These are phyloP conservation scores for Drosophila conformis DNA, from an alignment of 2,888 invertebrate genomes.

Conservation along the genomic window DNA sequence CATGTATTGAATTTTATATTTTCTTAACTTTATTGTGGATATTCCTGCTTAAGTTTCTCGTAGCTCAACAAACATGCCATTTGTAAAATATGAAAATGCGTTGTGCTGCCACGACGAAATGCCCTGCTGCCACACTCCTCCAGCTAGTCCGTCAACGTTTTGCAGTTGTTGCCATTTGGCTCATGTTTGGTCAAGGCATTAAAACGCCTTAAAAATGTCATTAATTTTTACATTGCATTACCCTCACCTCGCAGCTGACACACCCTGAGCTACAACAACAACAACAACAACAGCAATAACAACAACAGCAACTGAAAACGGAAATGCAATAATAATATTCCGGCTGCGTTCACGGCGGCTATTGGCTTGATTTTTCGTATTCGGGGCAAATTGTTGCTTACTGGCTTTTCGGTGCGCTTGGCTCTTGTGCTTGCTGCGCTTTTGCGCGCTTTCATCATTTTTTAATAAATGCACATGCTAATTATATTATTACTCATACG, in stretches of 20 bases:
- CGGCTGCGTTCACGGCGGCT: constrained; percentile 34
- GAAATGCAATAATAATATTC: constrained; percentile 66
- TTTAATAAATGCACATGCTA: constrained; percentile 77
- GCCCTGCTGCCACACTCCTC: not conserved
- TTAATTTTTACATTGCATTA: constrained; percentile 55
- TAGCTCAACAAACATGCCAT: constrained; percentile 36
- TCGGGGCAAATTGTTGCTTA: constrained; percentile 46
- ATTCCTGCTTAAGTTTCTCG: not conserved
- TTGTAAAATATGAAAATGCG: constrained; percentile 48
- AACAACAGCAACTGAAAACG: not conserved
- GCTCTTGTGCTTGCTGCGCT: constrained; percentile 27
- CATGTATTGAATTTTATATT: not conserved
- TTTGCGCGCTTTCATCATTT: constrained; percentile 75
- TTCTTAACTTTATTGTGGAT: not conserved
- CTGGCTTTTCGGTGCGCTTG: constrained; percentile 19
- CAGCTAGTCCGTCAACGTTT: constrained; percentile 17
- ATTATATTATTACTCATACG: constrained; percentile 78
- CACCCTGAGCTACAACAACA: not conserved
- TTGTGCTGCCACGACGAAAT: constrained; percentile 8
- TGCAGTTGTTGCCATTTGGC: constrained; percentile 39
- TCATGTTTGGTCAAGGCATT: constrained; percentile 42
- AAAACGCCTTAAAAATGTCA: constrained; percentile 73
- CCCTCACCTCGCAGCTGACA: constrained; percentile 11
- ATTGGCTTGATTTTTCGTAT: constrained; percentile 61
- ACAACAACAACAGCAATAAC: not conserved